phyloP scores from a whole-genome alignment of 2,888 invertebrate genomes.

The Phengaris alcon region DNA sequence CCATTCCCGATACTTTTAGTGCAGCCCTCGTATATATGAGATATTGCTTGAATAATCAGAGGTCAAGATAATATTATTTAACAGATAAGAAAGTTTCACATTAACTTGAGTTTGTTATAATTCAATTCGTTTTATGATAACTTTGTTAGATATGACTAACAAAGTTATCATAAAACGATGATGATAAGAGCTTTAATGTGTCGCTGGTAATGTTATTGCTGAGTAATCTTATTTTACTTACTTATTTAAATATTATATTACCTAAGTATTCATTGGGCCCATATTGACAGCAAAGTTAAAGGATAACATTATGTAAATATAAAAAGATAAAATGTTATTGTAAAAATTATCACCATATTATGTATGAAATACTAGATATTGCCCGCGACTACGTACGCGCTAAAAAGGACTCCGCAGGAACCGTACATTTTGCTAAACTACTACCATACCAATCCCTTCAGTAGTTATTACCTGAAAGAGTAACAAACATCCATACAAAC shows the following conservation, averaged over 20 bases:
- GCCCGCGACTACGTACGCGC: no score
- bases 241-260: no score
- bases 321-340: background rate
- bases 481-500: no score
- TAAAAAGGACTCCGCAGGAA: no score
- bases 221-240: background rate
- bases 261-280: background rate
- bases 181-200: constrained; percentile 4
- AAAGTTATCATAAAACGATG: no score
- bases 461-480: no score
- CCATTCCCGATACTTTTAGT: no score
- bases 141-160: background rate
- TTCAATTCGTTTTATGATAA: constrained; percentile 19
- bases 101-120: background rate
- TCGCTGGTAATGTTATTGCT: background rate
- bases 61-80: constrained; percentile 18
- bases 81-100: constrained; percentile 6
- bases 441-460: no score
- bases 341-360: no score
- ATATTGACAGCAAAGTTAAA: background rate
- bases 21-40: no score
- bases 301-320: background rate
- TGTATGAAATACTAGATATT: no score
- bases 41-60: background rate
- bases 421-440: no score